Evolutionary conservation across 2,113 vertebrate species (phyloP), one percentile per base, ranked within the genome.

Genomic region (Paralichthys olivaceus): DNA sequence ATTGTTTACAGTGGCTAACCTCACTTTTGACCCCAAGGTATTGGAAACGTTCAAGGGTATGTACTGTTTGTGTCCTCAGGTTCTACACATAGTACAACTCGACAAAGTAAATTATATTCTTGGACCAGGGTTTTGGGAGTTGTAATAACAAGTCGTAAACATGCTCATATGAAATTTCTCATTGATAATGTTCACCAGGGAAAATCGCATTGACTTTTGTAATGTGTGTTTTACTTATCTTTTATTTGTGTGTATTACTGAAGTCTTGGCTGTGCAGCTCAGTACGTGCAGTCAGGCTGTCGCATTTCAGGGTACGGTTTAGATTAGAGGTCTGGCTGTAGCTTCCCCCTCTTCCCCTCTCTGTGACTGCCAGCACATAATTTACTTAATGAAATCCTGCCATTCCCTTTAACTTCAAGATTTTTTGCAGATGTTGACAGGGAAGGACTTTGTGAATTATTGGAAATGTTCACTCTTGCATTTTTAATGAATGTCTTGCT

Each of bases 321-420:
- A 95, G 95, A 97, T 97, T 96, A 97, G 94, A 95, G 95, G 93
- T 89, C 95, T 95, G 95, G 94, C 95, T 95, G 90, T 91, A 95
- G 94, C 95, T 95, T 93, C 95, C 93, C 93, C 94, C 94, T 87
- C 93, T 94, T 95, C 94, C 94, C 94, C 93, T 95, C 94, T 95
- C 94, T 95, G 93, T 94, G 95, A 95, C 94, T 96, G 96, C 96
- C 96, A 97, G 96, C 95, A 96, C 95, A 95, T 95, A 95, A 96
- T 97, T 97, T 96, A 95, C 95, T 95, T 97, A 96, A 97, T 96
- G 95, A 96, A 97, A 97, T 96, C 96, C 96, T 96, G 96, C 96
- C 94, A 96, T 96, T 96, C 93, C 94, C 90, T 96, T 96, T 95
- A 95, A 95, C 89, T 3, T 95, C 89, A 91, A 95, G 95, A 95